These are phyloP conservation scores for Macaca mulatta DNA, from an alignment of 2,113 vertebrate species.

Conservation along the genomic window DNA sequence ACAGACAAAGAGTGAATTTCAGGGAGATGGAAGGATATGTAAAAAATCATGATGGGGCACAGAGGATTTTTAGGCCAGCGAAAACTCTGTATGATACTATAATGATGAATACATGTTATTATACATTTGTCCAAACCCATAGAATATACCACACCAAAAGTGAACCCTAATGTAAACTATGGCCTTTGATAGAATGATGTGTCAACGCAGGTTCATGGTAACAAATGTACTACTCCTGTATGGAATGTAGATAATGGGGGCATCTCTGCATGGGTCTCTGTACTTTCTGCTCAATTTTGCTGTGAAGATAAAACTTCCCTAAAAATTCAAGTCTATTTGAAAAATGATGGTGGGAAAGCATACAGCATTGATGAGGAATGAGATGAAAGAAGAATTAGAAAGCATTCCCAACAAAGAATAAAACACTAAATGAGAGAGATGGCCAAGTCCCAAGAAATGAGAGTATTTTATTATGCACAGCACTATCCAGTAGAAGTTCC, in stretches of 20 bases:
- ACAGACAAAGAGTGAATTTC: neutral
- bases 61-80: neutral
- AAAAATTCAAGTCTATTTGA: neutral
- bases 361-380: neutral
- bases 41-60: neutral
- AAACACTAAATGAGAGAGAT: constrained; percentile 9
- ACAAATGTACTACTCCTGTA: neutral
- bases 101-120: neutral
- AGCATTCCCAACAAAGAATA: neutral
- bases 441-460: neutral
- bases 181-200: neutral
- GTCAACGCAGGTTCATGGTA: neutral
- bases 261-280: neutral
- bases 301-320: neutral
- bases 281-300: neutral
- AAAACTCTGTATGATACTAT: neutral
- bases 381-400: neutral
- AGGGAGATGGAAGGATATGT: neutral
- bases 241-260: neutral
- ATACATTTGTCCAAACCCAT: neutral
- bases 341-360: neutral
- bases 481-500: neutral
- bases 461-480: neutral
- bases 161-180: neutral
- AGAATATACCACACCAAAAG: neutral